phyloP scores from a whole-genome alignment of 2,888 invertebrate species.

The Calephelis perditalis region DNA sequence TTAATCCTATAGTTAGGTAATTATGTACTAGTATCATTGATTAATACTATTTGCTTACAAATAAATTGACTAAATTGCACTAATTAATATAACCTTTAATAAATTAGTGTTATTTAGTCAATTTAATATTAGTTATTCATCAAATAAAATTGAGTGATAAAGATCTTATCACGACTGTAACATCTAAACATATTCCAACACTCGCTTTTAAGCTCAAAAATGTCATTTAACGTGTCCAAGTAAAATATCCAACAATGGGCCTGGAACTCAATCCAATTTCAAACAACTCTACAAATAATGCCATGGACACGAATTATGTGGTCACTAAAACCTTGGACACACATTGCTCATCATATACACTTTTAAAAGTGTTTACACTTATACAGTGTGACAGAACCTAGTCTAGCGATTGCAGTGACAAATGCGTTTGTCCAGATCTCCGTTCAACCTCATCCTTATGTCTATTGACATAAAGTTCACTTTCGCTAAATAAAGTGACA shows the following conservation, averaged over 20 bases:
- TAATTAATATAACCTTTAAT: background rate
- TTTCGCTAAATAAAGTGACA: constrained; percentile 29
- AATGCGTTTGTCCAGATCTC: constrained; percentile 32
- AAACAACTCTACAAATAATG: constrained; percentile 53
- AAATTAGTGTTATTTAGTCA: constrained; percentile 14
- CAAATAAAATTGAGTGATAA: too few species aligned
- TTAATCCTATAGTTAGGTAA: too few species aligned
- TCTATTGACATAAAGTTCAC: constrained; percentile 31
- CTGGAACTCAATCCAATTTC: constrained; percentile 55
- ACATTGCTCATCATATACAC: constrained; percentile 71
- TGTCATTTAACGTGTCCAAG: constrained; percentile 44
- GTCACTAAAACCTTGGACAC: constrained; percentile 66
- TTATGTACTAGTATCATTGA: too few species aligned
- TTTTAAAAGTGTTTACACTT: constrained; percentile 72
- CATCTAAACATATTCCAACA: background rate
- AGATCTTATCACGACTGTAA: constrained; percentile 24
- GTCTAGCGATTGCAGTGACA: constrained; percentile 59
- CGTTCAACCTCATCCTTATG: constrained; percentile 29
- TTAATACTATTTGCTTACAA: too few species aligned
- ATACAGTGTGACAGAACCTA: constrained; percentile 60
- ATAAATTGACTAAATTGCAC: too few species aligned
- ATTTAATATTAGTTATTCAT: too few species aligned
- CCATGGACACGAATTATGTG: constrained; percentile 65
- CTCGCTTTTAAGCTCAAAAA: constrained; percentile 10
- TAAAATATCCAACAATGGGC: constrained; percentile 47